Base-by-base conservation (phyloP, 1,140 invertebrate species). In the Drosophila arawakana region DNA sequence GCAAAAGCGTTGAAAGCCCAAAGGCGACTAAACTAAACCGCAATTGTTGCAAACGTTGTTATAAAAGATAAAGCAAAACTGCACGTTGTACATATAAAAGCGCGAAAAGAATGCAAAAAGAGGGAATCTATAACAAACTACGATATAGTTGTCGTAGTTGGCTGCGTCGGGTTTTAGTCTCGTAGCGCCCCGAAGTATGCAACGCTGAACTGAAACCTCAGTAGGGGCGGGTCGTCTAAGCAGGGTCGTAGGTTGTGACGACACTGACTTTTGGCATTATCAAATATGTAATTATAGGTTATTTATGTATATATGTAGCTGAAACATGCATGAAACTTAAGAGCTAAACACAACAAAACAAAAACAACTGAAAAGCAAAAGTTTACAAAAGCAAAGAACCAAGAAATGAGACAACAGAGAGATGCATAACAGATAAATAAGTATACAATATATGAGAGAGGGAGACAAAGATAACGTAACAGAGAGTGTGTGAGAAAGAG, bases 11-110 rank as follows among this genome's bases (percentile, higher is more conserved):
- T 58, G 77, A 84, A 60, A 63, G 68, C 67, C 71, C 57, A 69
- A 61, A 69, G 70, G 43, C 73, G 46, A 89, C 85, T 85, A 73
- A 90, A 89, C 85, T 85, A 73, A 90, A 69, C 58, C 58, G 72
- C 54, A 39, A 72, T 70, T 60, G 54, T 66, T 73, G 59, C 57
- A 80, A 62, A 52, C 57, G 63, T 21, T 54, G 8, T n/a, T 52
- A 66, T 80, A 73, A 75, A 69, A 86, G 90, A 90, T 77, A 80
- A 78, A 62, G 65, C 35, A 49, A 72, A 69, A 67, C 41, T 49
- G 35, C 54, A 59, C 18, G 58, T 25, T 25, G 25, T 25, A 25
- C 4, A 41, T 63, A 68, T 1, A 68, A 30, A 30, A 41, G 25
- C 21, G 49, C 34, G 49, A 57, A 60, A 39, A 37, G 30, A 61